Conservation (phyloP, 2,888 invertebrate genomes). For the Synergus laeviventris region DNA sequence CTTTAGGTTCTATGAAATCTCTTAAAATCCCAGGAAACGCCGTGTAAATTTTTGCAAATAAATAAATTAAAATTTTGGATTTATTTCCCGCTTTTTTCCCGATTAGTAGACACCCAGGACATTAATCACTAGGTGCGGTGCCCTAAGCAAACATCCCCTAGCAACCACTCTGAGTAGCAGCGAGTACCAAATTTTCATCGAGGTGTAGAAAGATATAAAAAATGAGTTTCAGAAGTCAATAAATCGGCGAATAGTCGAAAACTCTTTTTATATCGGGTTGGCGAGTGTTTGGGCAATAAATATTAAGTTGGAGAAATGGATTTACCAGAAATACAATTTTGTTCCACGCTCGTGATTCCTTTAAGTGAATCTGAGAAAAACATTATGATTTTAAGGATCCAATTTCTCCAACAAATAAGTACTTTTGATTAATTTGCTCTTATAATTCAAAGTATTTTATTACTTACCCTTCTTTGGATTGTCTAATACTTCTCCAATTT, state of each 20-base stretch:
- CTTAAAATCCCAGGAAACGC: no score
- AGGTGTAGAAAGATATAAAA: not conserved
- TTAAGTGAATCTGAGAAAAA: not conserved
- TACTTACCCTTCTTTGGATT: conserved; percentile 1
- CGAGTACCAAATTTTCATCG: conserved; percentile 4
- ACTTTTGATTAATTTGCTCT: not conserved
- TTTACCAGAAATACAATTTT: not conserved
- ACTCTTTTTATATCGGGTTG: not conserved
- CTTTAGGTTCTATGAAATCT: no score
- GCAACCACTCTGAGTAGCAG: conserved; percentile 19
- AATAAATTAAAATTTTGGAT: no score
- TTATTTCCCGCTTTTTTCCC: no score
- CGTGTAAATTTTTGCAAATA: no score
- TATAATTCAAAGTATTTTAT: not conserved
- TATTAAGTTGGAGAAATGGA: not conserved
- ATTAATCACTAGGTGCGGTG: not conserved
- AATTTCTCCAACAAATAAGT: not conserved
- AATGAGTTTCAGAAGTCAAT: not conserved
- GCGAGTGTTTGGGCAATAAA: not conserved
- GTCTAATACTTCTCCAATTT: not conserved
- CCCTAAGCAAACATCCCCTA: conserved; percentile 26
- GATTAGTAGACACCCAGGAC: not conserved
- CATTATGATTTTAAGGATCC: not conserved
- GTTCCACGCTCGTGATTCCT: not conserved
- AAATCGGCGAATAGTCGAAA: conserved; percentile 8